Conservation (phyloP, 2,797 vertebrate genomes). For the Cynopterus sphinx region DNA sequence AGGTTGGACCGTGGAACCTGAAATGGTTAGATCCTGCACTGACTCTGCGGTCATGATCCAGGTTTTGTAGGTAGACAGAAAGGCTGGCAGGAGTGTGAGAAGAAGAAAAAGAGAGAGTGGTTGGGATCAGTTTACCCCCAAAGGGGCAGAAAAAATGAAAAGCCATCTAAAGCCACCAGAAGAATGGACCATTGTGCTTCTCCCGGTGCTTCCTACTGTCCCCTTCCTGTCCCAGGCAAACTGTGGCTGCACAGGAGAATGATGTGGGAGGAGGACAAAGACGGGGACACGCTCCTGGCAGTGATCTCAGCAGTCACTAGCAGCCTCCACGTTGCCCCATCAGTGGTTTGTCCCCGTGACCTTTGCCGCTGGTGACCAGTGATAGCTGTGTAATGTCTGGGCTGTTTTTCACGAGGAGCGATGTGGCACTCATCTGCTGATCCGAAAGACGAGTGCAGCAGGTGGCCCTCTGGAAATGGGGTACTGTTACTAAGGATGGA, state of each 20-base stretch:
- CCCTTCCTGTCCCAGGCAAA: background rate
- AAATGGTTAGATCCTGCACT: background rate
- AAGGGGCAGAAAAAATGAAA: background rate
- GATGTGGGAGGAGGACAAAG: background rate
- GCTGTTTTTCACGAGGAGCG: background rate
- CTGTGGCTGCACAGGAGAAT: background rate
- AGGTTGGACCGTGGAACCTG: background rate
- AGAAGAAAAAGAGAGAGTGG: background rate
- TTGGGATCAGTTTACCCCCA: background rate
- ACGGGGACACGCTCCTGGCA: accelerated
- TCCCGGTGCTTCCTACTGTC: background rate
- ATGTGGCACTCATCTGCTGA: background rate
- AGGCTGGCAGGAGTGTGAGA: background rate
- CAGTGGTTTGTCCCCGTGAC: no score
- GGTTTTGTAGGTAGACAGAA: background rate
- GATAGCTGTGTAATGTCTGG: background rate
- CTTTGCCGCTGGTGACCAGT: background rate
- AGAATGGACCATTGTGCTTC: background rate
- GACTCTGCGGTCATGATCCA: background rate
- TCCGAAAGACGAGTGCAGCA: accelerated
- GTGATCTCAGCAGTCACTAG: background rate
- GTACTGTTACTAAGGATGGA: background rate
- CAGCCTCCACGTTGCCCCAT: background rate
- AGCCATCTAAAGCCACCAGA: background rate
- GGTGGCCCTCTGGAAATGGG: background rate